These are phyloP conservation scores for Myoxocephalus aenaeus DNA, from an alignment of 2,797 vertebrate genomes.

Conservation along the genomic window DNA sequence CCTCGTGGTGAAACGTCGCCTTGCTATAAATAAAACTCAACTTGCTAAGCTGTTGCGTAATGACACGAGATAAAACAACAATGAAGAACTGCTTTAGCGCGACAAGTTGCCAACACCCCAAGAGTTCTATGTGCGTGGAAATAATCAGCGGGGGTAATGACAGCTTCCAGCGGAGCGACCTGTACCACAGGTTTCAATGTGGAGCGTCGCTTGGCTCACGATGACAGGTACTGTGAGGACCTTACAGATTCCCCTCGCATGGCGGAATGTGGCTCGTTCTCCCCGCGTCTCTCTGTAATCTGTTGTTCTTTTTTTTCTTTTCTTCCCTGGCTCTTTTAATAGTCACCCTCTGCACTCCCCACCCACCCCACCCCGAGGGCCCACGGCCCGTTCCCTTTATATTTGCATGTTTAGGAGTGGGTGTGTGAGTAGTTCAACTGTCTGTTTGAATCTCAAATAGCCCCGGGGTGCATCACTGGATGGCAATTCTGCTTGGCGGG, in stretches of 20 bases:
- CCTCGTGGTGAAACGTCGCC: neutral
- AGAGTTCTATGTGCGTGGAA: neutral
- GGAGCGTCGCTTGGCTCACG: slow-evolving; percentile 15
- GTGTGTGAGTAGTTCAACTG: slow-evolving; percentile 70
- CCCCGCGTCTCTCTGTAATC: slow-evolving; percentile 61
- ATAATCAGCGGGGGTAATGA: neutral
- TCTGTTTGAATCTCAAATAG: slow-evolving; percentile 75
- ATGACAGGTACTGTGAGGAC: slow-evolving; percentile 23
- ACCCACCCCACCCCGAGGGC: too few relatives aligned
- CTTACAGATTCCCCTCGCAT: slow-evolving; percentile 50
- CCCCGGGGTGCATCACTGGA: slow-evolving; percentile 60
- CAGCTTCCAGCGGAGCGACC: slow-evolving; percentile 34
- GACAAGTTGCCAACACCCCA: neutral
- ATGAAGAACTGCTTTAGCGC: neutral
- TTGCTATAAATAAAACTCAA: neutral
- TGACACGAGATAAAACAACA: neutral
- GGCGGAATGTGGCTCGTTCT: slow-evolving; percentile 64
- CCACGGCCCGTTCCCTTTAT: slow-evolving; percentile 56
- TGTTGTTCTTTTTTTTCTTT: slow-evolving; percentile 59
- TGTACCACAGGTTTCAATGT: slow-evolving; percentile 51
- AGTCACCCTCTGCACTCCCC: slow-evolving; percentile 58
- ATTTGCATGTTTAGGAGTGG: slow-evolving; percentile 72
- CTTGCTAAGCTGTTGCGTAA: neutral
- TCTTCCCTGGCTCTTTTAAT: slow-evolving; percentile 54
- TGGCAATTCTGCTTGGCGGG: slow-evolving; percentile 42